A percentile compares a stretch with the other conserved stretches of the same genome.
Conservation (phyloP, 1,140 invertebrate genomes). For the Condylostylus longicornis region DNA sequence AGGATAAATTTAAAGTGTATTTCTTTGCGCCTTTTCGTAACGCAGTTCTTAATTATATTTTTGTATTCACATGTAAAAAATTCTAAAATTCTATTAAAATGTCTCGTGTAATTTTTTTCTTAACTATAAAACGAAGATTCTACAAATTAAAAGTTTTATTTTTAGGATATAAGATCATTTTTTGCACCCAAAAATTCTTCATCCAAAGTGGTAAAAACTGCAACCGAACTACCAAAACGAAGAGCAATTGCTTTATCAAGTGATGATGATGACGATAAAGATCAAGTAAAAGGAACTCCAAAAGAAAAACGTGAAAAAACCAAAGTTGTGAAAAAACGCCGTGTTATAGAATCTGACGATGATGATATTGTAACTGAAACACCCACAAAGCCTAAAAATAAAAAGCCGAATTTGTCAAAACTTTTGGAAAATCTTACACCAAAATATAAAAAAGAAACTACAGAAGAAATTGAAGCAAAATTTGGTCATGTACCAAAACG, state of each 20-base stretch:
- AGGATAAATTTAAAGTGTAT: too few species aligned
- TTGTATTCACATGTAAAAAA: too few species aligned
- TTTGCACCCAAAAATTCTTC: slow-evolving; percentile 19
- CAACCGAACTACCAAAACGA: neutral
- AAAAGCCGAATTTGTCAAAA: neutral
- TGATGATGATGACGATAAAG: slow-evolving; percentile 1
- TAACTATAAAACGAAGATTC: too few species aligned
- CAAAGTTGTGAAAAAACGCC: neutral
- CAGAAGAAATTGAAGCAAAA: too few species aligned
- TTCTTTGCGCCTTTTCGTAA: too few species aligned
- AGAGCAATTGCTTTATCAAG: neutral
- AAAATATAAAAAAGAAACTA: too few species aligned
- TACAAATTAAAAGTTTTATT: neutral
- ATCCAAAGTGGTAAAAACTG: slow-evolving; percentile 1
- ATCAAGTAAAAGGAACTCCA: neutral
- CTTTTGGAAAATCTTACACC: too few species aligned
- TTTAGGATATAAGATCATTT: slow-evolving; percentile 37
- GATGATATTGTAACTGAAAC: neutral
- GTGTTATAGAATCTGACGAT: slow-evolving; percentile 1
- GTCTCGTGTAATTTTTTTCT: neutral
- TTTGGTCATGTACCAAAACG: neutral
- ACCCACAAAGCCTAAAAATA: neutral
- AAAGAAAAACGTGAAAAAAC: neutral
- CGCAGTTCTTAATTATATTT: too few species aligned
- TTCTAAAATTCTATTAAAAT: too few species aligned